Percentiles rank a stretch among this genome's conserved stretches.
Conservation (phyloP, 2,797 vertebrate genomes). For the Taeniopygia guttata region DNA sequence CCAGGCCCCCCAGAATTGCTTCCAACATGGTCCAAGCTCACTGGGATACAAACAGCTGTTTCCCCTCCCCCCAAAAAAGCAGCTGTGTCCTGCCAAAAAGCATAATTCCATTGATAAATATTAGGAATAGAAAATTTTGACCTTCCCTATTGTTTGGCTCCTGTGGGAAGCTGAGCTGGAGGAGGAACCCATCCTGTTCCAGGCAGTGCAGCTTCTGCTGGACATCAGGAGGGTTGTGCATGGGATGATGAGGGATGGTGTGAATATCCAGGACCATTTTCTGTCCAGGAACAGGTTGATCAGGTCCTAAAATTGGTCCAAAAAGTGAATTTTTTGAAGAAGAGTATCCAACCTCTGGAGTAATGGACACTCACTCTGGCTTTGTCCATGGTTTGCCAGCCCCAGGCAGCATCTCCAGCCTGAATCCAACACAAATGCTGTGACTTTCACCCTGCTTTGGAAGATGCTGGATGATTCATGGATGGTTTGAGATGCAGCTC, state of each 20-base stretch:
- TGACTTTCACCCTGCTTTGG: background rate
- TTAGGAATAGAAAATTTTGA: background rate
- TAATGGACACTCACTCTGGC: fast-evolving
- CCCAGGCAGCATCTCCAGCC: background rate
- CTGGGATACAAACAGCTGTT: background rate
- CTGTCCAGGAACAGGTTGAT: fast-evolving
- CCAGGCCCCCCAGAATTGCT: background rate
- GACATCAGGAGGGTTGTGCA: background rate
- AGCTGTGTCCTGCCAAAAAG: background rate
- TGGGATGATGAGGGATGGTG: too few relatives aligned
- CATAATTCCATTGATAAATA: background rate
- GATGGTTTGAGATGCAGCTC: background rate
- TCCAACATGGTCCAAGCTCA: fast-evolving
- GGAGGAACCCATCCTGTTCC: background rate
- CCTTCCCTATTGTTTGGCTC: background rate
- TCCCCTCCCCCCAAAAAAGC: fast-evolving
- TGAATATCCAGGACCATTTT: background rate
- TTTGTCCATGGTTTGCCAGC: background rate
- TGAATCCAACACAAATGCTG: background rate
- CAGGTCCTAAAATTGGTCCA: background rate
- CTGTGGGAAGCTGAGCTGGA: background rate
- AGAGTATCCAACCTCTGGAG: background rate
- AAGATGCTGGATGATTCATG: fast-evolving
- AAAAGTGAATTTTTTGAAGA: background rate
- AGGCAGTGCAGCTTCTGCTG: background rate